Base-by-base conservation (phyloP, 1,140 invertebrate genomes). In the Heliconius hermathena region DNA sequence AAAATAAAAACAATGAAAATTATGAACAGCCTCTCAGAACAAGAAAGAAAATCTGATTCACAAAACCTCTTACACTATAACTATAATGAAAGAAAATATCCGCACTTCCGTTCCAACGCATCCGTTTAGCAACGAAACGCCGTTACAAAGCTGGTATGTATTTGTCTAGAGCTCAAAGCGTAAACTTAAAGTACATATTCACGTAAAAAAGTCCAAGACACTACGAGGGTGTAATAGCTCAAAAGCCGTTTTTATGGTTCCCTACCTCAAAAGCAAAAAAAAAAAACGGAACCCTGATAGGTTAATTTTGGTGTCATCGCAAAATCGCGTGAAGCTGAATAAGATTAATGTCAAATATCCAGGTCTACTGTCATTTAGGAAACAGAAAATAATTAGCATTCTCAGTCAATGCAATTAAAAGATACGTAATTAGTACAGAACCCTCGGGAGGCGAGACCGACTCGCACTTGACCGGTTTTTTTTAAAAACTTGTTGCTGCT, bases 401-500 rank as follows among this genome's bases (percentile, higher is more conserved):
- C 13, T 46, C 41, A 46, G 1, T 46, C 13, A 46, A 46, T 46
- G 13, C 41, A 16, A 46, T 46, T 46, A 46, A 4, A 16, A 46
- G 3, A 46, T 4, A 46, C 41, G 1, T 8, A 52, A 52, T 20
- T 20, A 52, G 18, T 52, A 52, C 18, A 20, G 18, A 52, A 20
- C 49, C 18, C 49, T 20, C 5, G 16, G 49, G 20, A 52, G 18
- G 6, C 18, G 49, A 52, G 49, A 20, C 49, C 49, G 18, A 20
- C 49, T 20, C 49, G 18, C 49, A 20, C 49, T 52, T 52, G 49
- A 52, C 6, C 6, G 8, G 49, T 20, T 8, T 57, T 57, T 57
- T 57, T 57, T 22, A 46, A 46, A 49, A 49, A 76, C 74, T 54
- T 76, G 74, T 76, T 76, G 74, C 74, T 76, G 74, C 74, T 6